Evolutionary conservation across 2,797 vertebrate genomes (phyloP), one percentile per base, ranked within the genome.

Genomic region (Acanthopagrus latus): DNA sequence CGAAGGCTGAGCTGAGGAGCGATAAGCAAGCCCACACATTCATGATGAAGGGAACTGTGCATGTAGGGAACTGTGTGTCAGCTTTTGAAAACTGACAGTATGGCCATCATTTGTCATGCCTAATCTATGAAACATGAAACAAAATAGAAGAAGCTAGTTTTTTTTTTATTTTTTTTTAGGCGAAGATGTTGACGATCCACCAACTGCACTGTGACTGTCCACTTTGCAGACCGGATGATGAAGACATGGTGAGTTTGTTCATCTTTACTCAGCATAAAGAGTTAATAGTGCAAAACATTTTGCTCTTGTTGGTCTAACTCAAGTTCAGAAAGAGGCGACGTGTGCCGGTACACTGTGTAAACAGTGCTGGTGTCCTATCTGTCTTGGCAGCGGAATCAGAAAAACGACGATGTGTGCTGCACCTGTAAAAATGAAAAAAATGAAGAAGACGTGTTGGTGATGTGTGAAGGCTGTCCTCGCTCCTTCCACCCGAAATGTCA

Each of bases 401-500:
- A 81, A 64, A 95, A 95, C 1, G 93, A 96, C 20, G 94, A 95
- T 0, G 74, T 89, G 66, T 95, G 95, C 64, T 92, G 18, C 57
- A 33, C 90, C 67, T 96, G 95, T 78, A 66, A 60, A 64, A 3
- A 2, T 2, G 55, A 21, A 4, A 57, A 33, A 4, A 67, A 13
- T 16, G 55, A 38, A 4, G 63, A 43, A 3, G 66, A 16, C 14
- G 0, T 63, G 0, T 66, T 95, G 59, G 89, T 93, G 21, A 27
- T 63, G 57, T 96, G 95, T 66, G 94, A 95, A 9, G 0, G 43
- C 0, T 95, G 95, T 51, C 94, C 94, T 1, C 90, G 86, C 52
- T 88, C 93, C 56, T 96, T 95, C 83, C 95, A 96, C 82, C 51
- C 68, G 44, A 16, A 25, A 2, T 96, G 95, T 68, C 95, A 95